phyloP scores from a whole-genome alignment of 1,140 invertebrate genomes.

The Drosophila aff. region DNA sequence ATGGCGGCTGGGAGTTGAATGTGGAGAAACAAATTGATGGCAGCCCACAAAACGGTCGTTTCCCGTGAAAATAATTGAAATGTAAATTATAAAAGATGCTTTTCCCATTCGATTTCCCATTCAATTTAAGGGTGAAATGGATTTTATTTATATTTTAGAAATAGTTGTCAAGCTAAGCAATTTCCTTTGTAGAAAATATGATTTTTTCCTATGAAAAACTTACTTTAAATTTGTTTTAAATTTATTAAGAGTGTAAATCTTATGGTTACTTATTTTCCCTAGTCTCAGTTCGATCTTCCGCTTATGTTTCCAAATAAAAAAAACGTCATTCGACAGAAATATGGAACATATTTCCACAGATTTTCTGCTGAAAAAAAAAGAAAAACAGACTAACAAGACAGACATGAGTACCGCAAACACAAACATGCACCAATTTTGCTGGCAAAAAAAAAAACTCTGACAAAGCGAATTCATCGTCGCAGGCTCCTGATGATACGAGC shows the following conservation, averaged over 20 bases:
- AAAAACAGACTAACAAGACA: not conserved
- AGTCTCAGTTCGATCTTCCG: too few species aligned
- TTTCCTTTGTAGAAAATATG: not conserved
- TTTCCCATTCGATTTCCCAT: not conserved
- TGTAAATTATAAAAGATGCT: constrained; percentile 13
- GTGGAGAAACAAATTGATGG: not conserved
- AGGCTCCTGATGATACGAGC: constrained; percentile 10
- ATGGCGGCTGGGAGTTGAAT: not conserved
- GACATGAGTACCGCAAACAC: constrained; percentile 11
- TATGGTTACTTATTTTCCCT: not conserved
- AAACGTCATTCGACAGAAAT: not conserved
- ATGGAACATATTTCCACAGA: constrained; percentile 2
- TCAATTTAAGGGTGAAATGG: not conserved
- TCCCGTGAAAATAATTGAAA: constrained; percentile 19
- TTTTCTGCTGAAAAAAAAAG: not conserved
- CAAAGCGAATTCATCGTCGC: constrained; percentile 11
- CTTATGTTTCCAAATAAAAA: not conserved
- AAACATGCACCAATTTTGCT: constrained; percentile 11
- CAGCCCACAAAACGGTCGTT: constrained; percentile 6
- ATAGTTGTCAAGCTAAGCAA: not conserved
- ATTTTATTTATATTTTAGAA: not conserved
- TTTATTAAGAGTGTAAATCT: not conserved
- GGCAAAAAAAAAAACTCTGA: constrained; percentile 3
- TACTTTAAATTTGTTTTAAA: not conserved
- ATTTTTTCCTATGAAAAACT: not conserved